A percentile compares a stretch with the other conserved stretches of the same genome.
phyloP scores from a whole-genome alignment of 2,113 vertebrate genomes.

The Halcyon senegalensis region DNA sequence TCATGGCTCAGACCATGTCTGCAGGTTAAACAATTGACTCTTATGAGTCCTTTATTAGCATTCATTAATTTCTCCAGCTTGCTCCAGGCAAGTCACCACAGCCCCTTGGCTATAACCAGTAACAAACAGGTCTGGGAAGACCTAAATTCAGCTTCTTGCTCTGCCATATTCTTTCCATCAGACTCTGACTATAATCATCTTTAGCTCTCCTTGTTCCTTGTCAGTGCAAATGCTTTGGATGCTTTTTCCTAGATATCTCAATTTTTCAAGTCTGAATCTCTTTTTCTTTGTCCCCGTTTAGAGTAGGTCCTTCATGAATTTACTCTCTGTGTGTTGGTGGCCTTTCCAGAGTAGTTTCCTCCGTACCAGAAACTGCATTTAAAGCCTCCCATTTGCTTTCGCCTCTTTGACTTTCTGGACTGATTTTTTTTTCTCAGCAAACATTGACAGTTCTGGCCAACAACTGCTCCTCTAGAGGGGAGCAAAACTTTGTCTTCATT shows the following conservation, averaged over 20 bases:
- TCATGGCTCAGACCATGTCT: not conserved
- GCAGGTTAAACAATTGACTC: not conserved
- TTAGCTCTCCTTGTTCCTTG: not conserved
- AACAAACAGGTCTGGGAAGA: not conserved
- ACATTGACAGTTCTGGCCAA: not conserved
- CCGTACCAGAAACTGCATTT: not conserved
- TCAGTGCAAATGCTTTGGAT: not conserved
- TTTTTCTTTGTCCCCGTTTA: not conserved
- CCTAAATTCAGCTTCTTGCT: not conserved
- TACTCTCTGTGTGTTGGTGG: accelerated
- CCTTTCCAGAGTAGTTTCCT: not conserved
- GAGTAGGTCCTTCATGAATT: not conserved
- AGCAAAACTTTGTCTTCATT: not conserved
- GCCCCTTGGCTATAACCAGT: not conserved
- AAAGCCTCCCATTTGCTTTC: not conserved
- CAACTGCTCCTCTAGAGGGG: not conserved
- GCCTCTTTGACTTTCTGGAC: not conserved
- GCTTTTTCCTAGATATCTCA: not conserved
- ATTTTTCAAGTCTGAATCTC: not conserved
- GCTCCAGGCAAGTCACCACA: not conserved
- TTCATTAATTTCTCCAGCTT: not conserved
- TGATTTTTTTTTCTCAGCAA: not conserved
- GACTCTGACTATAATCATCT: accelerated
- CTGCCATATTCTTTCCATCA: not conserved
- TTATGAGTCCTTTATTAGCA: not conserved